These are phyloP conservation scores for Nansenia antarctica DNA, from an alignment of 2,113 vertebrate species.

Conservation along the genomic window DNA sequence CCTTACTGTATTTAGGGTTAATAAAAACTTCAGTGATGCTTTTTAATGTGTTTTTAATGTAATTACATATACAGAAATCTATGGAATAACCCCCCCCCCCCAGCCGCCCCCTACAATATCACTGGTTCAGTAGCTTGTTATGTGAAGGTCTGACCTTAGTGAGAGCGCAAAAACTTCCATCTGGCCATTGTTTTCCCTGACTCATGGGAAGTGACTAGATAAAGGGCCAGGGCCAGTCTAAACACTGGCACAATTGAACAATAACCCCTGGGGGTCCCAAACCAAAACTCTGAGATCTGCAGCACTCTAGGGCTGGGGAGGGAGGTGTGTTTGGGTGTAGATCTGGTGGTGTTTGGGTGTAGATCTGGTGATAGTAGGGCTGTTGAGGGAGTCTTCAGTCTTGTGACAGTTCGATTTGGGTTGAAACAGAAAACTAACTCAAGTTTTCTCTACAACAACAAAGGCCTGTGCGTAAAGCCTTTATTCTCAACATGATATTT, in stretches of 20 bases:
- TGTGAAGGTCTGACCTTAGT: background rate
- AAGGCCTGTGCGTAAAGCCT: background rate
- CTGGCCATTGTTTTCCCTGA: slow-evolving; percentile 1
- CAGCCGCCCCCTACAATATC: background rate
- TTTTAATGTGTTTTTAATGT: too few relatives aligned
- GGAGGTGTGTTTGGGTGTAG: too few relatives aligned
- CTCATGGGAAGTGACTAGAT: slow-evolving; percentile 9
- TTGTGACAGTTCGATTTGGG: background rate
- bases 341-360: too few relatives aligned
- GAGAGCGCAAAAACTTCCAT: slow-evolving; percentile 6
- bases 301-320: too few relatives aligned
- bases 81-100: too few relatives aligned
- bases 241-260: background rate
- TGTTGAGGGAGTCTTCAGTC: background rate
- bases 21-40: too few relatives aligned
- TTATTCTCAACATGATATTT: too few relatives aligned
- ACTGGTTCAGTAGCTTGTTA: background rate
- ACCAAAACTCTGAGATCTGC: background rate
- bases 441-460: background rate
- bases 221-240: slow-evolving; percentile 1
- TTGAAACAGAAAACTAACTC: background rate
- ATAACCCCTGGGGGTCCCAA: background rate
- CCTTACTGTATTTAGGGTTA: too few relatives aligned
- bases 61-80: too few relatives aligned
- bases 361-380: background rate